Conservation (phyloP, 2,888 invertebrate genomes). For the Andrena hattorfiana region DNA sequence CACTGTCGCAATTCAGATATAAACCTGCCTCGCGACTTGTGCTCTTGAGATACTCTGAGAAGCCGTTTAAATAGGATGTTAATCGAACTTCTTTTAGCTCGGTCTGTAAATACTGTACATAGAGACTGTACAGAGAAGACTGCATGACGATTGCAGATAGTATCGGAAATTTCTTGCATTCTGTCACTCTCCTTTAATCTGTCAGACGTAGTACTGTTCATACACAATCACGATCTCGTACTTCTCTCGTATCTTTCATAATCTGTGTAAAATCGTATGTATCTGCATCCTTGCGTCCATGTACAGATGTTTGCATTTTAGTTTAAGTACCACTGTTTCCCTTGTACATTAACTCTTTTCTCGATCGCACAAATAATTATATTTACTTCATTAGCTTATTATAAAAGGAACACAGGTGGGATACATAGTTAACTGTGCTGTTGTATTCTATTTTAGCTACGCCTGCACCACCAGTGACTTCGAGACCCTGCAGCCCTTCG, state of each 20-base stretch:
- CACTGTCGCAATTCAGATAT: neutral
- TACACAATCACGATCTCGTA: constrained; percentile 26
- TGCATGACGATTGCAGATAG: constrained; percentile 38
- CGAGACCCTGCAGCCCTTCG: constrained; percentile 87
- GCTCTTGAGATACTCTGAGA: neutral
- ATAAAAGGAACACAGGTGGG: too few relatives aligned
- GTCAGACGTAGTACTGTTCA: constrained; percentile 4
- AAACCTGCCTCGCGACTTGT: neutral
- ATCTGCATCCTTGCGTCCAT: constrained; percentile 11
- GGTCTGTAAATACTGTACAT: constrained; percentile 74
- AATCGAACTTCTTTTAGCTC: constrained; percentile 23
- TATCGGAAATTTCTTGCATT: neutral
- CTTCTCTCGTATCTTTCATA: constrained; percentile 1
- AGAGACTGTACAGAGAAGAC: constrained; percentile 45
- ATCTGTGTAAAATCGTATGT: constrained; percentile 15
- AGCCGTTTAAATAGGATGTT: neutral
- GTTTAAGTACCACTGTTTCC: neutral
- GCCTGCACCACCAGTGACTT: constrained; percentile 59
- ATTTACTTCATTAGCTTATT: constrained; percentile 5
- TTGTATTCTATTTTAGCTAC: constrained; percentile 50
- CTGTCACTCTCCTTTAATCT: neutral
- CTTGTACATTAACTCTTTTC: constrained; percentile 50
- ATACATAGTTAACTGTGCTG: neutral
- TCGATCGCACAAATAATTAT: neutral
- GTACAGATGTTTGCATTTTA: constrained; percentile 23